A percentile compares a stretch with the other conserved stretches of the same genome.
These are phyloP conservation scores for Stenodera caucasica DNA, from an alignment of 2,888 invertebrate genomes.

Conservation along the genomic window DNA sequence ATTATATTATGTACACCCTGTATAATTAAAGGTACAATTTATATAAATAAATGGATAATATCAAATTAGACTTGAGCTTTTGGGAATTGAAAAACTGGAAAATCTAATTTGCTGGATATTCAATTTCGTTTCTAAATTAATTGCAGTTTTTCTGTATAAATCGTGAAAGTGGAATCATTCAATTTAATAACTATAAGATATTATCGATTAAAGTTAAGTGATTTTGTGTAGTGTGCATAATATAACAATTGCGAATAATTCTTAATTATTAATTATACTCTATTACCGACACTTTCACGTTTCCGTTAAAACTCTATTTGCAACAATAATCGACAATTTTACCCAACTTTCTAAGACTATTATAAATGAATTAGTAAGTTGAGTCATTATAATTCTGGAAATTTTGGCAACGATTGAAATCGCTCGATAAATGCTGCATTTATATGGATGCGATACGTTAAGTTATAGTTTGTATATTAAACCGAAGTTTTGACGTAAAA, in stretches of 20 bases:
- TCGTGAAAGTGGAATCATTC: background rate
- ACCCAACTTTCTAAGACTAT: background rate
- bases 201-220: background rate
- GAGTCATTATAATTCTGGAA: too few relatives aligned
- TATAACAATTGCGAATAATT: background rate
- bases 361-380: background rate
- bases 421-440: background rate
- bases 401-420: too few relatives aligned
- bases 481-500: slow-evolving; percentile 22
- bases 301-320: background rate
- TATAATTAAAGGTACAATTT: too few relatives aligned
- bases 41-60: too few relatives aligned
- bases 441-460: background rate
- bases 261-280: slow-evolving; percentile 7
- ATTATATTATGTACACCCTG: too few relatives aligned
- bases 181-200: background rate
- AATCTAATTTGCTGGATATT: too few relatives aligned
- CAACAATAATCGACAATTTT: background rate
- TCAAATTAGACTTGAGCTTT: too few relatives aligned
- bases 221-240: background rate
- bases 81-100: too few relatives aligned
- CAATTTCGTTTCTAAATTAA: too few relatives aligned
- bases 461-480: slow-evolving; percentile 11
- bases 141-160: too few relatives aligned
- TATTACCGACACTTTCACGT: background rate